Conservation (phyloP, 2,797 vertebrate genomes). For the Sphaeramia orbicularis region DNA sequence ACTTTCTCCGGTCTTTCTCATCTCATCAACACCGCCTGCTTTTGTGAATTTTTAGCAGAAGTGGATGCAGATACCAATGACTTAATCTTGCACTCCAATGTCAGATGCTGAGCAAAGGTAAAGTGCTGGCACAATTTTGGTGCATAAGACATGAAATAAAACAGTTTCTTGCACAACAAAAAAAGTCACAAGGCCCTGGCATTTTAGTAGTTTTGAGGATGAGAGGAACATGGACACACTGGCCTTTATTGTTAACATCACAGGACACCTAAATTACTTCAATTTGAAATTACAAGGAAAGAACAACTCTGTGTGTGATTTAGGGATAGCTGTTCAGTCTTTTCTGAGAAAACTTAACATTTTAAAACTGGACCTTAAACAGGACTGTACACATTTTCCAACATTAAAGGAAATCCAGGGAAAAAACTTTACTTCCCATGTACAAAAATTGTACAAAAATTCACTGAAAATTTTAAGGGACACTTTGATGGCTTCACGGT, state of each 20-base stretch:
- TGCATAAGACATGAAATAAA: slow-evolving; percentile 11
- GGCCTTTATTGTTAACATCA: too few relatives aligned
- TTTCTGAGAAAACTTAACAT: slow-evolving; percentile 23
- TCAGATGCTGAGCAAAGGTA: slow-evolving; percentile 32
- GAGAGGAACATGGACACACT: too few relatives aligned
- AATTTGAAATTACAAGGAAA: slow-evolving; percentile 29
- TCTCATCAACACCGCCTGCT: slow-evolving; percentile 1
- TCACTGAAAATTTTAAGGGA: slow-evolving; percentile 36
- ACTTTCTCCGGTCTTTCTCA: too few relatives aligned
- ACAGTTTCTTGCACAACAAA: too few relatives aligned
- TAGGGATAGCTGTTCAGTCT: slow-evolving; percentile 24
- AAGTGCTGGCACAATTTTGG: slow-evolving; percentile 21
- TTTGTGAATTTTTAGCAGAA: neutral
- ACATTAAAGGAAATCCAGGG: slow-evolving; percentile 9
- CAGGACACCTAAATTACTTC: too few relatives aligned
- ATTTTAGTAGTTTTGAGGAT: too few relatives aligned
- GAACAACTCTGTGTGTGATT: slow-evolving; percentile 22
- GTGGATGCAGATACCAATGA: neutral
- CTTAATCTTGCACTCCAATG: slow-evolving; percentile 1
- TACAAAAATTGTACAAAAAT: slow-evolving; percentile 13
- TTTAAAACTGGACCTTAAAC: slow-evolving; percentile 22
- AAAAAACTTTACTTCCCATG: neutral
- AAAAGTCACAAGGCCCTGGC: too few relatives aligned
- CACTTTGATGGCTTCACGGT: slow-evolving; percentile 31
- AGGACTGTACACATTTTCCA: slow-evolving; percentile 13